Evolutionary conservation across 2,888 invertebrate species (phyloP).

Genomic region (Icerya purchasi): DNA sequence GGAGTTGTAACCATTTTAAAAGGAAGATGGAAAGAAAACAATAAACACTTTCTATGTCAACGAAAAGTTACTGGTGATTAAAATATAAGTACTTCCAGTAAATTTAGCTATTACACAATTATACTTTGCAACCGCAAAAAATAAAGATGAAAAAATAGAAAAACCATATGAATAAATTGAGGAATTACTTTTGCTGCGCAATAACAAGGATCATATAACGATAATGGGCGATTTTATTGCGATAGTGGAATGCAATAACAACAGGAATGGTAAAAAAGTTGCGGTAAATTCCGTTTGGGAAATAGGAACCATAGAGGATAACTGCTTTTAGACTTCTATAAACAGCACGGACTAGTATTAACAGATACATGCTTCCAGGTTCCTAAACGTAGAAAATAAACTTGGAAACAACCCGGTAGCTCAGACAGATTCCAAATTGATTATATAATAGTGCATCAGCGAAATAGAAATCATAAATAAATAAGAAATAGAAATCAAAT

Average conservation of each 20-base stretch:
- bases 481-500: constrained; percentile 1
- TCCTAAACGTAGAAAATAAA: neutral
- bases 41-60: neutral
- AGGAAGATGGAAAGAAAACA: neutral
- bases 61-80: neutral
- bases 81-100: neutral
- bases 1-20: neutral
- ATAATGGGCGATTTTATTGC: neutral
- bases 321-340: neutral
- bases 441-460: constrained; percentile 1
- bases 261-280: neutral
- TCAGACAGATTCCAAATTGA: neutral
- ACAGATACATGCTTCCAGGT: neutral
- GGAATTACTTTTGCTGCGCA: neutral
- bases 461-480: constrained; percentile 2
- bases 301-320: neutral
- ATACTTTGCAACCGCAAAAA: neutral
- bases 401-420: neutral
- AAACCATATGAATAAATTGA: neutral
- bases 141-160: neutral
- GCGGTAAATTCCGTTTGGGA: neutral
- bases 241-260: neutral
- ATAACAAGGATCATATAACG: neutral
- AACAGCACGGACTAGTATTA: neutral
- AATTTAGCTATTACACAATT: neutral